Percentiles rank a stretch among this genome's conserved stretches.
phyloP scores from a whole-genome alignment of 2,113 vertebrate genomes.

The Sylvietta virens region DNA sequence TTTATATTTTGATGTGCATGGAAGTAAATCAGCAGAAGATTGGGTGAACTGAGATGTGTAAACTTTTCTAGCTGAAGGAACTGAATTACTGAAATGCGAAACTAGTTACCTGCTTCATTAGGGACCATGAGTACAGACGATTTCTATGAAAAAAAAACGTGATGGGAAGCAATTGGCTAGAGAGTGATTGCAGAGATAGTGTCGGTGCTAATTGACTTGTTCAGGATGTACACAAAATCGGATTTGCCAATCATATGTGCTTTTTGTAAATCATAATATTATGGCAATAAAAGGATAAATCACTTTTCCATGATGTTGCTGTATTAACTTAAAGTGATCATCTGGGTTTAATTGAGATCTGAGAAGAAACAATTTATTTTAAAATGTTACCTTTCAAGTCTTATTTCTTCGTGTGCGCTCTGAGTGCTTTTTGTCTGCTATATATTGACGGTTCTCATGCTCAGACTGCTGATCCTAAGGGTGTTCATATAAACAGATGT shows the following conservation, averaged over 20 bases:
- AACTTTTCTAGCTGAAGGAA: slow-evolving; percentile 40
- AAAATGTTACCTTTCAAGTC: slow-evolving; percentile 36
- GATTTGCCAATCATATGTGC: slow-evolving; percentile 58
- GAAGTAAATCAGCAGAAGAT: slow-evolving; percentile 48
- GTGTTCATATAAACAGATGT: slow-evolving; percentile 50
- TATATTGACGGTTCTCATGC: not conserved
- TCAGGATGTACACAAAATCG: slow-evolving; percentile 43
- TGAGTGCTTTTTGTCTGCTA: not conserved
- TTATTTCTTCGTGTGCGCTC: not conserved
- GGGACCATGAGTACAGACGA: slow-evolving; percentile 14
- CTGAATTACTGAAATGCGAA: slow-evolving; percentile 53
- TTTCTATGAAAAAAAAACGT: slow-evolving; percentile 46
- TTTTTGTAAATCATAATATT: slow-evolving; percentile 63
- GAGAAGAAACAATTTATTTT: slow-evolving; percentile 48
- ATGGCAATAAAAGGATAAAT: slow-evolving; percentile 64
- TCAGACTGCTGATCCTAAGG: slow-evolving; percentile 14
- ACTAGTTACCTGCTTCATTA: slow-evolving; percentile 68
- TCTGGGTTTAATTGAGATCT: slow-evolving; percentile 63
- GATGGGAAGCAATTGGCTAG: slow-evolving; percentile 53
- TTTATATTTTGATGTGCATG: slow-evolving; percentile 15
- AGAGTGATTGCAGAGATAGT: slow-evolving; percentile 59
- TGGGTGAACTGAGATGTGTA: slow-evolving; percentile 41
- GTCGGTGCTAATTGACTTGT: slow-evolving; percentile 58
- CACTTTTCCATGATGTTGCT: slow-evolving; percentile 45
- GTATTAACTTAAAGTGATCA: slow-evolving; percentile 57